Percentiles rank a stretch among this genome's conserved stretches.
phyloP scores from a whole-genome alignment of 2,888 invertebrate species.

The Phyllotreta striolata region DNA sequence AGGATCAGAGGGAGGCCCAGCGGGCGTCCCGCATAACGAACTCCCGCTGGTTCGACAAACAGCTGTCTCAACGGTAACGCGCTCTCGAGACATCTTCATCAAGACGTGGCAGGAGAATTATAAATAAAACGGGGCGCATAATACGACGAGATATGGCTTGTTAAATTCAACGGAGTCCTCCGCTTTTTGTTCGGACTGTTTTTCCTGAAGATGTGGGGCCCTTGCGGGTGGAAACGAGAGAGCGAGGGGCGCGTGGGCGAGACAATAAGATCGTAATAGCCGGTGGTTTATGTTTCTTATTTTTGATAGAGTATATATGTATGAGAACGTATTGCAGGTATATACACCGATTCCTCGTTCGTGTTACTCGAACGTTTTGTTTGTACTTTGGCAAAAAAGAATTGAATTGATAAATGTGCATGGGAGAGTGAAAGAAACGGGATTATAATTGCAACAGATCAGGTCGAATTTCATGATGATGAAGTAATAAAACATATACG shows the following conservation, averaged over 20 bases:
- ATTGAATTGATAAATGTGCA: too few relatives aligned
- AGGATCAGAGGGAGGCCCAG: constrained; percentile 30
- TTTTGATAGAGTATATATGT: constrained; percentile 18
- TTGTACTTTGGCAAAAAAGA: too few relatives aligned
- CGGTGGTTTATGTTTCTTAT: constrained; percentile 24
- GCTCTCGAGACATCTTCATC: constrained; percentile 60
- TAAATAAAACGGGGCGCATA: constrained; percentile 56
- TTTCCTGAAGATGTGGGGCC: background rate
- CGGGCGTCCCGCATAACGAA: constrained; percentile 34
- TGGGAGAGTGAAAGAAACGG: too few relatives aligned
- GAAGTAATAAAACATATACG: too few relatives aligned
- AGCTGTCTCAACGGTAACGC: constrained; percentile 59
- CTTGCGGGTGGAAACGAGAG: constrained; percentile 27
- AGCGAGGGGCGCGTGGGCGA: constrained; percentile 40
- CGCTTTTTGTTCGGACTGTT: constrained; percentile 21
- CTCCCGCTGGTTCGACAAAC: constrained; percentile 50
- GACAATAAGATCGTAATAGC: constrained; percentile 37
- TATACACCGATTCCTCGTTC: background rate
- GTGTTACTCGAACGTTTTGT: too few relatives aligned
- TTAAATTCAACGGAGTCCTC: constrained; percentile 48
- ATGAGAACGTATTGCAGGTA: background rate
- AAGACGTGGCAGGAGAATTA: constrained; percentile 56
- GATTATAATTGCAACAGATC: too few relatives aligned
- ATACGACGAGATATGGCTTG: constrained; percentile 55
- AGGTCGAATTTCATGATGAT: too few relatives aligned